A percentile compares a stretch with the other conserved stretches of the same genome.
These are phyloP conservation scores for Ataeniobius toweri DNA, from an alignment of 2,797 vertebrate species.

Conservation along the genomic window DNA sequence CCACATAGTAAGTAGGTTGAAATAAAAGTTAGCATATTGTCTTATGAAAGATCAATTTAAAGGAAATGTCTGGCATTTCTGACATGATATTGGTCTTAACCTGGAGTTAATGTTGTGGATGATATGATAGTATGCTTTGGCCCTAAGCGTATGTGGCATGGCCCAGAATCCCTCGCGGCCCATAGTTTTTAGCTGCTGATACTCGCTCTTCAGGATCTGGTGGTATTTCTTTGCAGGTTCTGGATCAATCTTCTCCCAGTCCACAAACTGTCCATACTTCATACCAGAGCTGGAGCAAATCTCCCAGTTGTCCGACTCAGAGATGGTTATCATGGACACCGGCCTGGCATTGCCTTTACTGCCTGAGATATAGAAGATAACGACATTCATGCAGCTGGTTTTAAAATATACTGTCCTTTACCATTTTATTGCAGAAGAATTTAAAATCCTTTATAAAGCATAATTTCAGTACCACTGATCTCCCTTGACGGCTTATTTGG, in stretches of 20 bases:
- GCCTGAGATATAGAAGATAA: constrained; percentile 47
- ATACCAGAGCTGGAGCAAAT: constrained; percentile 71
- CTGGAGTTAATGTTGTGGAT: constrained; percentile 81
- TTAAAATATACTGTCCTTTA: not conserved
- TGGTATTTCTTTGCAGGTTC: constrained; percentile 56
- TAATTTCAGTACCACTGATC: constrained; percentile 58
- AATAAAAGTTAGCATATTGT: not conserved
- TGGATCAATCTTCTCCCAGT: constrained; percentile 85
- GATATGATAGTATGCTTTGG: constrained; percentile 85
- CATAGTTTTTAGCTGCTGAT: constrained; percentile 82
- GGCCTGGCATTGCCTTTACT: constrained; percentile 61
- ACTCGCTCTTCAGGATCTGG: constrained; percentile 71
- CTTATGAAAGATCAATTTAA: not conserved
- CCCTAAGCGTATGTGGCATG: constrained; percentile 76
- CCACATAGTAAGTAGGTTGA: not conserved
- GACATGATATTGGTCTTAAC: constrained; percentile 10
- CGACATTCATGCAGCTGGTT: not conserved
- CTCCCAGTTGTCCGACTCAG: constrained; percentile 83
- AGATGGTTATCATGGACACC: constrained; percentile 79
- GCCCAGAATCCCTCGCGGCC: constrained; percentile 85
- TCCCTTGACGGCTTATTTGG: constrained; percentile 62
- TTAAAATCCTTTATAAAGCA: not conserved
- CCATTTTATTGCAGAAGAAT: not conserved
- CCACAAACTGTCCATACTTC: constrained; percentile 85
- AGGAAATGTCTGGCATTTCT: not conserved